Conservation (phyloP, 2,797 vertebrate species). For the Ceyx erithaca region DNA sequence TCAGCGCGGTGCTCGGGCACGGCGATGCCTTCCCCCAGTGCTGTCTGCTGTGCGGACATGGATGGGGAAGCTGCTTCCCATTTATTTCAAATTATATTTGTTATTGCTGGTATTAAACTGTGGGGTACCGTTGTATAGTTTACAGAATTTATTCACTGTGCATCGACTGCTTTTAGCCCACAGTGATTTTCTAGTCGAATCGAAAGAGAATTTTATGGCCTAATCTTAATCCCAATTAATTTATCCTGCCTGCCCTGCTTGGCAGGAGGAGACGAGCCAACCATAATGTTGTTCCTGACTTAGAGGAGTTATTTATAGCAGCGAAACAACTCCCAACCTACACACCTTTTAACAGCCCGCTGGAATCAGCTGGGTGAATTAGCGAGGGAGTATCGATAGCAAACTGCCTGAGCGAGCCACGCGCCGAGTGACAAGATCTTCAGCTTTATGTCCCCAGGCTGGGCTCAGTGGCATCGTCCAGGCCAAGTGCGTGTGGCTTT, state of each 20-base stretch:
- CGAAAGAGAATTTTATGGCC: constrained; percentile 40
- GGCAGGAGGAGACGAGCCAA: background rate
- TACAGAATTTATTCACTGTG: constrained; percentile 62
- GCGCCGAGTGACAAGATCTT: rapidly evolving
- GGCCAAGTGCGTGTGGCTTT: rapidly evolving
- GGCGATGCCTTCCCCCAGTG: background rate
- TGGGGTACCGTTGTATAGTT: constrained; percentile 6
- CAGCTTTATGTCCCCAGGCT: background rate
- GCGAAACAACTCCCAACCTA: background rate
- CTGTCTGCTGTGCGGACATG: constrained; percentile 12
- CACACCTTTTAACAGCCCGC: background rate
- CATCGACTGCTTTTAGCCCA: constrained; percentile 24
- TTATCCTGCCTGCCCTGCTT: constrained; percentile 29
- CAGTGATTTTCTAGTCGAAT: constrained; percentile 62
- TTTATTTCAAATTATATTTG: constrained; percentile 69
- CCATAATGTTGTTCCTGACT: background rate
- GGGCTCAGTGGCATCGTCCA: rapidly evolving
- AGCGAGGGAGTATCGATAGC: background rate
- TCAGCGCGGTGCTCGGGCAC: background rate
- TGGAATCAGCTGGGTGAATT: background rate
- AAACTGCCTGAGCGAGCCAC: rapidly evolving
- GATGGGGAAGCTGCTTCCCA: constrained; percentile 47
- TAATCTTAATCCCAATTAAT: constrained; percentile 72
- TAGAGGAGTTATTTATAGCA: background rate
- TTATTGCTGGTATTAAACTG: constrained; percentile 49